phyloP scores from a whole-genome alignment of 1,140 invertebrate species.

The Brachionus rubens region DNA sequence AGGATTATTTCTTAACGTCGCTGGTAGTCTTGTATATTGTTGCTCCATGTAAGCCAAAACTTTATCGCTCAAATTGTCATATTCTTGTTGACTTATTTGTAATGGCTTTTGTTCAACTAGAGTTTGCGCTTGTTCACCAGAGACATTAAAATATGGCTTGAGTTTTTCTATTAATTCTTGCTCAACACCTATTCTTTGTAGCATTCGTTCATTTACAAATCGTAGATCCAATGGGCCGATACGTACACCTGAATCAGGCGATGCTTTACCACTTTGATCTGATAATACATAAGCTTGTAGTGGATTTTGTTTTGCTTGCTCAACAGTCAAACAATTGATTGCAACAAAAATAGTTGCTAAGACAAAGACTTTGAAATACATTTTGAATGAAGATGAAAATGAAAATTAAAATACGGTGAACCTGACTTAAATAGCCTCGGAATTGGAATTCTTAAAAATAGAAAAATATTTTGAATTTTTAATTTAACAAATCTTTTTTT shows the following conservation, averaged over 20 bases:
- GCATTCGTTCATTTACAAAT: background rate
- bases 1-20: too few relatives aligned
- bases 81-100: slow-evolving; percentile 9
- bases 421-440: too few relatives aligned
- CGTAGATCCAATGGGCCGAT: slow-evolving; percentile 30
- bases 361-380: background rate
- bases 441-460: too few relatives aligned
- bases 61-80: background rate
- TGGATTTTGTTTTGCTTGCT: slow-evolving; percentile 35
- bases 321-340: background rate
- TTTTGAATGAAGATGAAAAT: too few relatives aligned
- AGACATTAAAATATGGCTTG: slow-evolving; percentile 1
- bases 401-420: too few relatives aligned
- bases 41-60: too few relatives aligned
- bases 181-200: background rate
- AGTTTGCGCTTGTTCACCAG: background rate
- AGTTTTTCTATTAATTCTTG: slow-evolving; percentile 19
- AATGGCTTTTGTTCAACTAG: slow-evolving; percentile 14
- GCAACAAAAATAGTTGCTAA: background rate
- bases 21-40: too few relatives aligned
- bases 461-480: too few relatives aligned
- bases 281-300: slow-evolving; percentile 27
- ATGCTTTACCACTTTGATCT: background rate
- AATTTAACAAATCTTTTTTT: background rate
- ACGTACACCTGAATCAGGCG: slow-evolving; percentile 1